phyloP scores from a whole-genome alignment of 2,797 vertebrate species.

The Furcifer pardalis region DNA sequence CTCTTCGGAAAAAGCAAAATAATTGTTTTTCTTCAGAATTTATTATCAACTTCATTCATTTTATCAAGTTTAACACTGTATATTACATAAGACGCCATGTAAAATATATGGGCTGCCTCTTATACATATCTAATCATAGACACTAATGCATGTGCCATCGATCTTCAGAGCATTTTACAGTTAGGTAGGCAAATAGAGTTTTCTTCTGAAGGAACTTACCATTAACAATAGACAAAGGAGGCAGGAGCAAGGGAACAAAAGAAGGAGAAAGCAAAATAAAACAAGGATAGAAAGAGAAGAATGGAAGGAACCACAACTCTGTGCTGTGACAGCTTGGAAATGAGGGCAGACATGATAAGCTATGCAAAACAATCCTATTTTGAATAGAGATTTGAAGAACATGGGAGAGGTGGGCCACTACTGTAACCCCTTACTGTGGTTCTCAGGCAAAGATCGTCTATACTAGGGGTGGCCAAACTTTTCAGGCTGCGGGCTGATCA shows the following conservation, averaged over 20 bases:
- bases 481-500: too few species aligned
- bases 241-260: background rate
- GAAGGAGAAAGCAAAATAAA: background rate
- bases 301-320: background rate
- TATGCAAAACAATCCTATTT: background rate
- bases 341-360: background rate
- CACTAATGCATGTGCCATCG: background rate
- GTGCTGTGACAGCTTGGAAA: background rate
- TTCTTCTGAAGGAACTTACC: background rate
- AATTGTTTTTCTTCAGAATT: background rate
- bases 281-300: background rate
- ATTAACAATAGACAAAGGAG: background rate
- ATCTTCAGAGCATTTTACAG: background rate
- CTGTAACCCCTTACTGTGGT: background rate
- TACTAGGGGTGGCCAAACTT: too few species aligned
- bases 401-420: background rate
- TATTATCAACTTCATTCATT: slow-evolving; percentile 2
- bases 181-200: background rate
- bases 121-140: background rate
- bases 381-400: background rate
- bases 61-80: background rate
- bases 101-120: background rate
- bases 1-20: slow-evolving; percentile 27
- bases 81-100: background rate
- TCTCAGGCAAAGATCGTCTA: background rate